Evolutionary conservation across 2,797 vertebrate species (phyloP).

Genomic region (Lerista edwardsae): DNA sequence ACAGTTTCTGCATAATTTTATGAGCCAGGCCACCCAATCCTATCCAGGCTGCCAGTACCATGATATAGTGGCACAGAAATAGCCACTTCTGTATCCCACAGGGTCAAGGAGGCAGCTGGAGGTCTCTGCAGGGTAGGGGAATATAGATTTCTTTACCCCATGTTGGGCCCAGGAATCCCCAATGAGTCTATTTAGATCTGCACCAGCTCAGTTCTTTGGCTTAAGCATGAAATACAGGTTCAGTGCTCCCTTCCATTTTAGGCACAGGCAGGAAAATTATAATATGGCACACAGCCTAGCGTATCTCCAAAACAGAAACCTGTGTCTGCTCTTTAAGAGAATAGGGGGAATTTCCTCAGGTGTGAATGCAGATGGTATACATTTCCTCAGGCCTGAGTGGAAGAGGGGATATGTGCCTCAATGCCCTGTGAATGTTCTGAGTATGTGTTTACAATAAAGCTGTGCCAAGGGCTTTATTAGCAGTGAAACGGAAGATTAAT

Average conservation of each 20-base stretch:
- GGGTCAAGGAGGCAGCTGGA: no score
- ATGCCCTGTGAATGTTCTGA: background rate
- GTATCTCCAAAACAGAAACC: background rate
- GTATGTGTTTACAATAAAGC: background rate
- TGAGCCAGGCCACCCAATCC: no score
- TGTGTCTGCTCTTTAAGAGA: background rate
- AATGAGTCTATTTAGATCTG: no score
- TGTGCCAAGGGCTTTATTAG: background rate
- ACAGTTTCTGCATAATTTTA: no score
- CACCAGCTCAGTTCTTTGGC: no score
- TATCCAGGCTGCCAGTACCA: no score
- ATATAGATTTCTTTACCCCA: no score
- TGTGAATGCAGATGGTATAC: background rate
- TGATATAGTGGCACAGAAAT: no score
- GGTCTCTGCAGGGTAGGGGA: no score
- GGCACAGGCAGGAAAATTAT: background rate
- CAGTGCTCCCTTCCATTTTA: background rate
- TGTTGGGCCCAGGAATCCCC: no score
- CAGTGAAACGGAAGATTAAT: background rate
- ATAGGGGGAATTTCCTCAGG: constrained; percentile 6
- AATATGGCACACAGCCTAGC: background rate
- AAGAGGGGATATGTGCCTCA: fast-evolving
- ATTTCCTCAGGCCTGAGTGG: background rate
- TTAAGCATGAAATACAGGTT: background rate
- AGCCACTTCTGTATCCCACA: no score